Evolutionary conservation across 2,888 invertebrate genomes (phyloP), one percentile per base, ranked within the genome.

Genomic region (Siphlonurus alternatus): DNA sequence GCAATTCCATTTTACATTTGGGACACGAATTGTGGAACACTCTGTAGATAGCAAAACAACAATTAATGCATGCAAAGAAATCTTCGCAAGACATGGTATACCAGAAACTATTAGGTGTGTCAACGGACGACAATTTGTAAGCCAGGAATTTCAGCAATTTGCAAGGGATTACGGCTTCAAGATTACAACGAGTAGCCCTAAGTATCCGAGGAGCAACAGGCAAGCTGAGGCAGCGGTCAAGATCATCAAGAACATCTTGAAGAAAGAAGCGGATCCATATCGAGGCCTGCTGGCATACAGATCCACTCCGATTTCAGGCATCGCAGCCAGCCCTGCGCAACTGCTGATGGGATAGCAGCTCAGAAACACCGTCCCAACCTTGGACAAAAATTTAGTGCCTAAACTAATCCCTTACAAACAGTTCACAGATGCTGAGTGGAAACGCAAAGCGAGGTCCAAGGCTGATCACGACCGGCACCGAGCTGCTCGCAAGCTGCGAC

Each of bases 301-400:
- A 1, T 63, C 68, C 2, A 67, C 67, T 20, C 69, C 69, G n/a
- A n/a, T n/a, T n/a, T n/a, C n/a, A n/a, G n/a, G n/a, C n/a, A n/a
- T n/a, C n/a, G n/a, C n/a, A n/a, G n/a, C n/a, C n/a, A 71, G 7
- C 68, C n/a, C n/a, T n/a, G n/a, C n/a, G n/a, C n/a, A n/a, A n/a
- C n/a, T n/a, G n/a, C n/a, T n/a, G n/a, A n/a, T 71, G 67, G 70
- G 70, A 19, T 25, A 71, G 23, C 68, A 67, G 53, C 65, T 71
- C 25, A 63, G 70, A 56, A 67, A 69, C 62, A 62, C 66, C 5
- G 59, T 71, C 1, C 69, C 69, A 7, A 62, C 66, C 25, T 23
- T 64, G 0, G 62, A 63, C 20, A 22, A 2, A 1, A 25, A 66
- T 10, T 62, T 67, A 19, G 25, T 62, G 1, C 1, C 19, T n/a